A percentile compares a stretch with the other conserved stretches of the same genome.
phyloP scores from a whole-genome alignment of 1,140 invertebrate genomes.

The Diorhabda sublineata region DNA sequence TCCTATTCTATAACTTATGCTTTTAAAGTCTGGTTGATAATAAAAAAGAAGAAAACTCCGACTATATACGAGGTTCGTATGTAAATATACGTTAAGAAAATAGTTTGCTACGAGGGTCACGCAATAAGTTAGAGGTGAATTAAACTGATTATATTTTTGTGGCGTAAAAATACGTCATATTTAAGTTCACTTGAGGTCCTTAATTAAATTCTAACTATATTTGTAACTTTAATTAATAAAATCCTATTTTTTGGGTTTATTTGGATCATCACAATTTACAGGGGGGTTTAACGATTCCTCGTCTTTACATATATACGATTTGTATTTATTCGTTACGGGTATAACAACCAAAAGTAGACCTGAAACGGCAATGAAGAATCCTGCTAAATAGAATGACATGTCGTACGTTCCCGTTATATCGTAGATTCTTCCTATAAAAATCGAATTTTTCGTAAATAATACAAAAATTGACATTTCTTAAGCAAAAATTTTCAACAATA shows the following conservation, averaged over 20 bases:
- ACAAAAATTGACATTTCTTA: too few species aligned
- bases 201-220: not conserved
- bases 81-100: too few species aligned
- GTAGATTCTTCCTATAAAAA: slow-evolving; percentile 70
- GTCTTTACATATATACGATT: slow-evolving; percentile 22
- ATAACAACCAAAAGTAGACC: slow-evolving; percentile 71
- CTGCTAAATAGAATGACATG: slow-evolving; percentile 82
- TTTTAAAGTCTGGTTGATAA: too few species aligned
- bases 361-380: slow-evolving; percentile 79
- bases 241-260: not conserved
- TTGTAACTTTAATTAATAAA: not conserved
- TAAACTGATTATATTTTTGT: too few species aligned
- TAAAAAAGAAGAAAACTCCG: too few species aligned
- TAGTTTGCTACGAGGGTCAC: too few species aligned
- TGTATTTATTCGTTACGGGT: slow-evolving; percentile 53
- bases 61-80: too few species aligned
- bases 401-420: slow-evolving; percentile 75
- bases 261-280: not conserved
- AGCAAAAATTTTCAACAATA: too few species aligned
- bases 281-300: not conserved
- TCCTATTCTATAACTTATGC: too few species aligned
- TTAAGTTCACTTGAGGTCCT: not conserved
- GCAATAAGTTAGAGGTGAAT: too few species aligned
- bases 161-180: not conserved
- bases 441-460: too few species aligned